Evolutionary conservation across 1,140 invertebrate species (phyloP).

Genomic region (Caerostris darwini): DNA sequence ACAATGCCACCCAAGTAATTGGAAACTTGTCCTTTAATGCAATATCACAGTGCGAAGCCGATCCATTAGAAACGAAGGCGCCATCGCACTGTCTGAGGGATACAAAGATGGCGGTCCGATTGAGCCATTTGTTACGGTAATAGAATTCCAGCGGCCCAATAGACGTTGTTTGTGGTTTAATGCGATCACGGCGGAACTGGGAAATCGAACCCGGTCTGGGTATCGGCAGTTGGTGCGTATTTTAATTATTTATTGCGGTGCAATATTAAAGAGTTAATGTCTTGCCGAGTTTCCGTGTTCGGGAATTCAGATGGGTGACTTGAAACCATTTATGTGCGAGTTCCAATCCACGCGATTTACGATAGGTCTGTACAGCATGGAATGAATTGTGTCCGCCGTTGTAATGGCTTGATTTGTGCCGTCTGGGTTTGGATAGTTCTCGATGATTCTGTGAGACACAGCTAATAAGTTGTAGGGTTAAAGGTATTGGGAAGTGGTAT

Average conservation of each 20-base stretch:
- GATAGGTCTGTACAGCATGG: neutral
- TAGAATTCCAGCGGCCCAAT: slow-evolving; percentile 66
- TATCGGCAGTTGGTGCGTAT: neutral
- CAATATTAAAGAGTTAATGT: slow-evolving; percentile 29
- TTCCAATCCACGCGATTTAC: neutral
- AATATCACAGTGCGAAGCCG: slow-evolving; percentile 64
- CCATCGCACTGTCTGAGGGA: neutral
- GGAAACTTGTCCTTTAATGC: slow-evolving; percentile 57
- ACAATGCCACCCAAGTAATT: slow-evolving; percentile 61
- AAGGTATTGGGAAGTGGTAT: too few relatives aligned
- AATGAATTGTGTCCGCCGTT: neutral
- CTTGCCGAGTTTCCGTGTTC: slow-evolving; percentile 1
- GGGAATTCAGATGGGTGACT: slow-evolving; percentile 30
- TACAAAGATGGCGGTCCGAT: slow-evolving; percentile 54
- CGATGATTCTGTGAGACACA: neutral
- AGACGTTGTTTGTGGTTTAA: slow-evolving; percentile 66
- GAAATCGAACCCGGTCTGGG: neutral
- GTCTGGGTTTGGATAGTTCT: neutral
- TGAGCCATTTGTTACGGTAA: slow-evolving; percentile 74
- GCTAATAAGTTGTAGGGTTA: too few relatives aligned
- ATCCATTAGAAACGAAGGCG: slow-evolving; percentile 60
- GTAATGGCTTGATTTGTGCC: neutral
- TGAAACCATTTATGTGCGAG: neutral
- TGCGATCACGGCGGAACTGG: neutral
- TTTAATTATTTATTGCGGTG: slow-evolving; percentile 49